Evolutionary conservation across 2,113 vertebrate species (phyloP), one percentile per base, ranked within the genome.

Genomic region (Dipodomys stephensi): DNA sequence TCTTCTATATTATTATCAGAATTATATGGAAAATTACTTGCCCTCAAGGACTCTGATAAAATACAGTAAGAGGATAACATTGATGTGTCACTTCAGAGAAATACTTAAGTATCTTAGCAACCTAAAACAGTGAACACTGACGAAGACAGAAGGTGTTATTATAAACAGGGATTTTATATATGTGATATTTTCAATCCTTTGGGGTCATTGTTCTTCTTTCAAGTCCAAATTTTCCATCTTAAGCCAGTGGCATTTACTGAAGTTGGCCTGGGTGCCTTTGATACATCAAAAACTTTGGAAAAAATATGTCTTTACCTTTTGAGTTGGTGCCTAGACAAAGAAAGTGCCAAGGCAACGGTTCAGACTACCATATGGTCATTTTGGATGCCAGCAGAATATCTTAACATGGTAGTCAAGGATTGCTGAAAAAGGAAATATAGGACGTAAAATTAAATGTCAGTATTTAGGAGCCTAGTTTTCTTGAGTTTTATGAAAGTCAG

Each of bases 241-340:
- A 69, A 39, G 30, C 77, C 88, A 80, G 4, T 7, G 44, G 10
- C 27, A 13, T 49, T 71, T 78, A 44, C 67, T 79, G n/a, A 83
- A 71, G 28, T 83, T 93, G 57, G 32, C 53, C n/a, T 79, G n/a
- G 18, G 57, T 83, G 20, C 39, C 78, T 92, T 73, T 78, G 35
- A 72, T 94, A 53, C 71, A 53, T 74, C 80, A 39, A 83, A 60
- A 92, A 35, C 28, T 93, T 86, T 73, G 23, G 53, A 57, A 12
- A 77, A 95, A 88, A 83, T 80, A 39, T 46, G 64, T 92, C 73
- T 79, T 64, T 64, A 87, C 28, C 88, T 92, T 90, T 77, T 84
- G 57, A 94, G 83, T 74, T 78, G 57, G 39, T 88, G 23, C 78
- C 49, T 69, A 72, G 46, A 87, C 35, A 80, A 44, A 67, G 53